phyloP scores from a whole-genome alignment of 1,140 invertebrate genomes.

The Epicauta chinensis region DNA sequence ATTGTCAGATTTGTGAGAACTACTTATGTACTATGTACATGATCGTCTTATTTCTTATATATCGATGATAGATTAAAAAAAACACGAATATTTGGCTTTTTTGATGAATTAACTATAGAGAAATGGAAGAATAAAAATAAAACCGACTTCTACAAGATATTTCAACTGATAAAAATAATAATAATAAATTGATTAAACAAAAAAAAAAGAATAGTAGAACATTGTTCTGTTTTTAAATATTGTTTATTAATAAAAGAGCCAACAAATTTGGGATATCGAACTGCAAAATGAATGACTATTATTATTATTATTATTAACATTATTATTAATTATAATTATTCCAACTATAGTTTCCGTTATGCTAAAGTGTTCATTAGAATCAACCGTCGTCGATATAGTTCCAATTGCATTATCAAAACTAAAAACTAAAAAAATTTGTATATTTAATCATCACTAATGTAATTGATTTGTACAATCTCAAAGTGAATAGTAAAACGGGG shows the following conservation, averaged over 20 bases:
- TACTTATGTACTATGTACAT: conserved; percentile 24
- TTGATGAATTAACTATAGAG: too few relatives aligned
- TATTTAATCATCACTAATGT: conserved; percentile 28
- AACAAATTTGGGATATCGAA: conserved; percentile 24
- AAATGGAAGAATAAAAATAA: too few relatives aligned
- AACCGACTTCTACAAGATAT: conserved; percentile 19
- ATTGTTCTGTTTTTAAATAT: conserved; percentile 43
- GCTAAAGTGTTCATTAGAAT: conserved; percentile 38
- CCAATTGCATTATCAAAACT: conserved; percentile 6
- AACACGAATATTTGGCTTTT: conserved; percentile 25
- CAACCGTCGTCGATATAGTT: conserved; percentile 30
- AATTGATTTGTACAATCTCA: too few relatives aligned
- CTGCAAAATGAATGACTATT: conserved; percentile 28
- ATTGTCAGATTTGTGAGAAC: conserved; percentile 1
- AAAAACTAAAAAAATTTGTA: neutral
- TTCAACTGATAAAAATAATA: conserved; percentile 29
- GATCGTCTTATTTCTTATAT: neutral
- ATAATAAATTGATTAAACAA: too few relatives aligned
- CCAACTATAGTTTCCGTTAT: conserved; percentile 26
- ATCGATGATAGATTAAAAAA: conserved; percentile 15
- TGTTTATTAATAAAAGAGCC: conserved; percentile 32
- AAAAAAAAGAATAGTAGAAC: conserved; percentile 30
- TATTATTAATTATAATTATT: neutral
- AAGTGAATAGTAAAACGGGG: too few relatives aligned
- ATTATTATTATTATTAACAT: neutral